Conservation (phyloP, 2,113 vertebrate genomes). For the Gymnocephalus cernua region DNA sequence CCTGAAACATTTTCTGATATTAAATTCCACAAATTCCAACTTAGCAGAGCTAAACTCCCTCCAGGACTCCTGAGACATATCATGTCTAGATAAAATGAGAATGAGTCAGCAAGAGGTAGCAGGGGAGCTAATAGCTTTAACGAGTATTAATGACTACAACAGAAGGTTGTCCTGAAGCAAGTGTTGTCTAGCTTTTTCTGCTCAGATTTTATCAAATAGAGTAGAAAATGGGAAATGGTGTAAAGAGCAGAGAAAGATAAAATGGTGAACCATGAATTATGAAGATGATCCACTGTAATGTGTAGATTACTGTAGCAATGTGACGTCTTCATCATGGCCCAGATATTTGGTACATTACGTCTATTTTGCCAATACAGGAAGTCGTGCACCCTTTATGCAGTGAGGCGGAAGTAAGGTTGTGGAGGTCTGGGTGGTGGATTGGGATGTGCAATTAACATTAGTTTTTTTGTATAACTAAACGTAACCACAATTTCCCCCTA, state of each 20-base stretch:
- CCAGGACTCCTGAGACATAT: conserved; percentile 45
- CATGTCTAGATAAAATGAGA: conserved; percentile 49
- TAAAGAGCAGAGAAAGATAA: background rate
- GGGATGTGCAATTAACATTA: background rate
- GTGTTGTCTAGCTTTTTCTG: background rate
- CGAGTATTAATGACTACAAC: conserved; percentile 18
- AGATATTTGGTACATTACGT: conserved; percentile 2
- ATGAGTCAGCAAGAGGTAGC: conserved; percentile 47
- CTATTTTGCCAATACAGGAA: background rate
- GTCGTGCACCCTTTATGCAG: background rate
- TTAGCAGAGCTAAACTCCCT: conserved; percentile 43
- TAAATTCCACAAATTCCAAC: conserved; percentile 73
- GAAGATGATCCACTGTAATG: background rate
- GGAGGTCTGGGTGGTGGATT: background rate
- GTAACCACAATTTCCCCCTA: background rate
- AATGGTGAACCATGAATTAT: background rate
- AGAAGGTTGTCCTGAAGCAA: conserved; percentile 17
- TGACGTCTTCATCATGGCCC: conserved; percentile 5
- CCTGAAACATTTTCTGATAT: conserved; percentile 64
- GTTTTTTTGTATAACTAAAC: background rate
- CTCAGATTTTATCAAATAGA: background rate
- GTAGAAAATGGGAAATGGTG: background rate
- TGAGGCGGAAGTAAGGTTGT: background rate
- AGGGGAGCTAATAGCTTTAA: conserved; percentile 28
- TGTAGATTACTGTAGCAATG: background rate